Percentiles rank a stretch among this genome's conserved stretches.
Evolutionary conservation across 2,113 vertebrate species (phyloP).

Genomic region (Trematomus loennbergii): DNA sequence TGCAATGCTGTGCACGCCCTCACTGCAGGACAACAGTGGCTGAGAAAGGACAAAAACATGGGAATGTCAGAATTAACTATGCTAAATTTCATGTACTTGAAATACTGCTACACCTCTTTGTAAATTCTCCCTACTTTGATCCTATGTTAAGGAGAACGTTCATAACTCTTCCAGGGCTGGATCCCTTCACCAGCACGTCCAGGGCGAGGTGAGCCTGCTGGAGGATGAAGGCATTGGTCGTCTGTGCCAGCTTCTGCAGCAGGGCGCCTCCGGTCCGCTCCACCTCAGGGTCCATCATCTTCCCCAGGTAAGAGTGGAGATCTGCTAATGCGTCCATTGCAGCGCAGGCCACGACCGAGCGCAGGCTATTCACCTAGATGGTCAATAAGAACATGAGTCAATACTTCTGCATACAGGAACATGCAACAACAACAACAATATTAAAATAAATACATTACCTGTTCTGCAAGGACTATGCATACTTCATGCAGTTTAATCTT

Average conservation of each 20-base stretch:
- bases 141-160: not conserved
- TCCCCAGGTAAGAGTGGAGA: not conserved
- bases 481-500: not conserved
- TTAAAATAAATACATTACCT: not conserved
- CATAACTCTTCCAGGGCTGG: not conserved
- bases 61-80: not conserved
- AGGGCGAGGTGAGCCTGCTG: slow-evolving; percentile 5
- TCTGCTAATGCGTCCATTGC: not conserved
- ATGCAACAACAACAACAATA: too few species aligned
- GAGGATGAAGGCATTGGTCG: not conserved
- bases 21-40: not conserved
- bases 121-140: not conserved
- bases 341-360: not conserved
- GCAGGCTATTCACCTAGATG: slow-evolving; percentile 9
- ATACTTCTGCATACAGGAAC: not conserved
- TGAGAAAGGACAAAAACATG: not conserved
- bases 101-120: not conserved
- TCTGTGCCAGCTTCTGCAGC: not conserved
- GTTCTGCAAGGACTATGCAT: not conserved
- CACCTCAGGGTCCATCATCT: not conserved
- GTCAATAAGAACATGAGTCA: not conserved
- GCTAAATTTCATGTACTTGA: not conserved
- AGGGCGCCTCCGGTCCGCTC: not conserved
- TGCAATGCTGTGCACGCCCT: not conserved
- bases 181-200: not conserved